Conservation (phyloP, 2,888 invertebrate species). For the Amblyjoppa fuscipennis region DNA sequence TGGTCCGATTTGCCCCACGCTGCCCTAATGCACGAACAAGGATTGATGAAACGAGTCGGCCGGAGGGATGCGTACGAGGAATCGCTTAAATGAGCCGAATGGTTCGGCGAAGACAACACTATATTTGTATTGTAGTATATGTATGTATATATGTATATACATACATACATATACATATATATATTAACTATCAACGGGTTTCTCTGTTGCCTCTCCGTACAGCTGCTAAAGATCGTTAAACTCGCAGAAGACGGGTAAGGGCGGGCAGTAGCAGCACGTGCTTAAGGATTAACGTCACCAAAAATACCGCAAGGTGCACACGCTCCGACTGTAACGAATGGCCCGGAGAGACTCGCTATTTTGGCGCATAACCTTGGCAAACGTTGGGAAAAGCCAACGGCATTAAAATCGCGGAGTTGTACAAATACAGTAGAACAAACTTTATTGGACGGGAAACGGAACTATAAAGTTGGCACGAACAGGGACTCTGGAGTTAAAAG, state of each 20-base stretch:
- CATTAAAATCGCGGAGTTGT: conserved; percentile 24
- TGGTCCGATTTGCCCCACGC: not conserved
- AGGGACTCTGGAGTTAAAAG: not conserved
- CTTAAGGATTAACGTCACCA: conserved; percentile 56
- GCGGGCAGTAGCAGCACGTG: conserved; percentile 20
- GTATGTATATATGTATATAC: not conserved
- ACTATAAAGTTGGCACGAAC: conserved; percentile 22
- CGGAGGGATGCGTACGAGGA: not conserved
- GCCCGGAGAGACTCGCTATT: conserved; percentile 62
- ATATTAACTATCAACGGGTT: not conserved
- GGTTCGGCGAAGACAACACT: not conserved
- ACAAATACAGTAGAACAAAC: conserved; percentile 21
- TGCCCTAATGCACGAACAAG: conserved; percentile 12
- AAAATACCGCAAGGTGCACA: conserved; percentile 66
- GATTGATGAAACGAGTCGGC: conserved; percentile 12
- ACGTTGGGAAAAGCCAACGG: conserved; percentile 16
- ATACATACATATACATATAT: not conserved
- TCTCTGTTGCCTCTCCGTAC: conserved; percentile 10
- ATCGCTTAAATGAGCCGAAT: conserved; percentile 9
- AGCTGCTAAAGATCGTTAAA: conserved; percentile 62
- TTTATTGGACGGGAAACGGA: conserved; percentile 14
- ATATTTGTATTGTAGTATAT: conserved; percentile 1
- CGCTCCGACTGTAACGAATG: conserved; percentile 64
- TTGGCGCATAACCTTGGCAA: conserved; percentile 50
- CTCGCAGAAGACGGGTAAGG: conserved; percentile 15